Evolutionary conservation across 2,797 vertebrate species (phyloP).

Genomic region (Staurois parvus): DNA sequence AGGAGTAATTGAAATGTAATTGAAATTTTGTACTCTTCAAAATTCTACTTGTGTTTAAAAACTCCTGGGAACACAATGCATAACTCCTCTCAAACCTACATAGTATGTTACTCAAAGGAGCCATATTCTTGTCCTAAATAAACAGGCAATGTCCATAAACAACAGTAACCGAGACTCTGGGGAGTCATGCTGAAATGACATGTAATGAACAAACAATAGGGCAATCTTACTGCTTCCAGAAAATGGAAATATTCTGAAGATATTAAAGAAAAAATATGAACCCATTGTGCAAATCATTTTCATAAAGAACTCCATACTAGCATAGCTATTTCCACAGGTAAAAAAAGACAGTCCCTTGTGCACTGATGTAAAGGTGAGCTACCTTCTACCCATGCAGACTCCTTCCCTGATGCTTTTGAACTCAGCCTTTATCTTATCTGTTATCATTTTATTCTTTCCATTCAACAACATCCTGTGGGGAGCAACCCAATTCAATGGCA

Average conservation of each 20-base stretch:
- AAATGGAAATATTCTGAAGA: background rate
- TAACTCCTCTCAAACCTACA: background rate
- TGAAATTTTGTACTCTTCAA: slow-evolving; percentile 1
- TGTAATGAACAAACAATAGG: slow-evolving; percentile 2
- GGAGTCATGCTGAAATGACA: background rate
- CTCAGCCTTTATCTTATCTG: too few species aligned
- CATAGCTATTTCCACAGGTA: too few species aligned
- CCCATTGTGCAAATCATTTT: too few species aligned
- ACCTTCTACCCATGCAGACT: too few species aligned
- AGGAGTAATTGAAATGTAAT: slow-evolving; percentile 7
- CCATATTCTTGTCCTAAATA: background rate
- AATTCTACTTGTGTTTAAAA: background rate
- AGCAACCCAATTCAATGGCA: too few species aligned
- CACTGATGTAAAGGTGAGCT: too few species aligned
- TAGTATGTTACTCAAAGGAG: background rate
- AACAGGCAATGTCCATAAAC: background rate
- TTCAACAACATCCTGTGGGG: too few species aligned
- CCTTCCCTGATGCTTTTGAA: too few species aligned
- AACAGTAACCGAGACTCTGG: background rate
- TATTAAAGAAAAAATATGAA: background rate
- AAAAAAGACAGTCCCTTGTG: too few species aligned
- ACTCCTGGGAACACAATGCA: background rate
- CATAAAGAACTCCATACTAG: too few species aligned
- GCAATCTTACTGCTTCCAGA: background rate
- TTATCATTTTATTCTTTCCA: too few species aligned